A percentile compares a stretch with the other conserved stretches of the same genome.
Conservation (phyloP, 2,797 vertebrate genomes). For the Semotilus atromaculatus region DNA sequence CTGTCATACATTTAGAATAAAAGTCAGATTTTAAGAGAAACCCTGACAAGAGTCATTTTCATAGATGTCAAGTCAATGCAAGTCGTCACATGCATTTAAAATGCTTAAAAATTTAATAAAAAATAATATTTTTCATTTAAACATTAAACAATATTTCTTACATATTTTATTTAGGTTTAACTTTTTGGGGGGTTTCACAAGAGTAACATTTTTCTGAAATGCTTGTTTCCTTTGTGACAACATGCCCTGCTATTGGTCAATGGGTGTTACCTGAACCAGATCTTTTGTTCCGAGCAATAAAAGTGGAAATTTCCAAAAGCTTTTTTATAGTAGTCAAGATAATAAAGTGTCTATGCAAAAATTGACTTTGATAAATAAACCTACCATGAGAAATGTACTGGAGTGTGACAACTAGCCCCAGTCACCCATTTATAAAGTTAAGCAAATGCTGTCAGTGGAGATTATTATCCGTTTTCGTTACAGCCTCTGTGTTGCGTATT, state of each 20-base stretch:
- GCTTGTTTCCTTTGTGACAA: not conserved
- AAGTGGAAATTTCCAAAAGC: not conserved
- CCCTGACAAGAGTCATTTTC: not conserved
- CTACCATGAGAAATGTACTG: not conserved
- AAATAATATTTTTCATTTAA: not conserved
- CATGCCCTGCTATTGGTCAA: not conserved
- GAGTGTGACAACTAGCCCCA: conserved; percentile 26
- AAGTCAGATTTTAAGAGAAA: not conserved
- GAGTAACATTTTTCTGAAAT: not conserved
- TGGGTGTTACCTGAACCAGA: not conserved
- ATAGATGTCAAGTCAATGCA: not conserved
- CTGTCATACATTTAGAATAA: not conserved
- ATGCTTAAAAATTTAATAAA: not conserved
- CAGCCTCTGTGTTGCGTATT: not conserved
- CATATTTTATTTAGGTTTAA: not conserved
- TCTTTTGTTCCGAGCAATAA: not conserved
- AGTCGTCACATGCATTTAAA: not conserved
- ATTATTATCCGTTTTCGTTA: conserved; percentile 6
- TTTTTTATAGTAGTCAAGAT: not conserved
- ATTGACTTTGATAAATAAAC: not conserved
- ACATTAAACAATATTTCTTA: not conserved
- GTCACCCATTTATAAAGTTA: conserved; percentile 6
- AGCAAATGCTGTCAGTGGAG: conserved; percentile 27
- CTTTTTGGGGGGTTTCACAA: not conserved
- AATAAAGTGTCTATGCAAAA: conserved; percentile 14